Base-by-base conservation (phyloP, 2,113 vertebrate genomes). In the Hemibagrus wyckioides region DNA sequence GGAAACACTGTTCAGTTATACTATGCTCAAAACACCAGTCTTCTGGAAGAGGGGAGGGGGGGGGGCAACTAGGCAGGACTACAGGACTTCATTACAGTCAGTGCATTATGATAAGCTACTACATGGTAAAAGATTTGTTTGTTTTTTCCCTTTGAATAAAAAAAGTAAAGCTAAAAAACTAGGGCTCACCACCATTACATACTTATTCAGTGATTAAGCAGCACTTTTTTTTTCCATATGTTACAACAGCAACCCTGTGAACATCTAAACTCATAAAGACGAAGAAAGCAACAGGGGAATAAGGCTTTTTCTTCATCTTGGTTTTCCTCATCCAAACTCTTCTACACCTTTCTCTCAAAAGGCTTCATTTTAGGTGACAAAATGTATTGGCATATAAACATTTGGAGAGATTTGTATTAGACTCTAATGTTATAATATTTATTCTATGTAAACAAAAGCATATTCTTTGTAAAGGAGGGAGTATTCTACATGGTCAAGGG, bases 191-290 rank as follows among this genome's bases (percentile, higher is more conserved):
- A 95, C 96, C 96, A 96, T 95, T 94, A 96, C 96, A 94, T 95
- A 95, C 94, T 95, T 95, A 92, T 95, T 96, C 95, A 96, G 94
- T 96, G 96, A 96, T 96, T 97, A 97, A 97, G 97, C 97, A 96
- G 96, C 97, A 97, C 97, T 97, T 97, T 82, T 80, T 85, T 82
- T 82, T 5, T 44, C 73, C 93, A 96, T 96, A 96, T 94, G 96
- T 96, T 96, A 97, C 96, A 96, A 97, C 96, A 97, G 95, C 95
- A 96, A 97, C 96, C 96, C 97, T 97, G 97, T 97, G 95, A 96
- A 96, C 95, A 96, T 96, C 95, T 95, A 96, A 81, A 90, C 84
- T 95, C 95, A 94, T 94, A 92, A 94, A 91, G 95, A 96, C 95
- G 95, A 97, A 97, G 96, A 97, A 97, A 96, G 94, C 92, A 94